These are phyloP conservation scores for Macheiramphus alcinus DNA, from an alignment of 2,113 vertebrate species.

Conservation along the genomic window DNA sequence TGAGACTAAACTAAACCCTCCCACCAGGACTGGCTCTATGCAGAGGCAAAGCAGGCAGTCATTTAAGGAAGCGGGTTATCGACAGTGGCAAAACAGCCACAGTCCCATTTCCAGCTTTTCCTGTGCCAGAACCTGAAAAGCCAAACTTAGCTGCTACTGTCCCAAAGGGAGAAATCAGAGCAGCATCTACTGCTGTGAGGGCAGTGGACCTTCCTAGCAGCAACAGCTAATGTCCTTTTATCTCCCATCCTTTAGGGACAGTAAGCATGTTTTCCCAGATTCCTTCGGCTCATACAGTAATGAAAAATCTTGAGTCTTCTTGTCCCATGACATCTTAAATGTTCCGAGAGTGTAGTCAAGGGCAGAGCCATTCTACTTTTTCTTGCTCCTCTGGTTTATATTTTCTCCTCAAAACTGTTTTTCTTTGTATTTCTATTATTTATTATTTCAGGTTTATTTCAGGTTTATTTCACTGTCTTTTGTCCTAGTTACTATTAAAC, in stretches of 20 bases:
- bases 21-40: not conserved
- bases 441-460: not conserved
- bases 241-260: not conserved
- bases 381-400: not conserved
- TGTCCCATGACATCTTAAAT: not conserved
- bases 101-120: slow-evolving; percentile 19
- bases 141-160: not conserved
- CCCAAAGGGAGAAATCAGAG: not conserved
- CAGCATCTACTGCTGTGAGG: not conserved
- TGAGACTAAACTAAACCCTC: not conserved
- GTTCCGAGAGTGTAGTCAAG: not conserved
- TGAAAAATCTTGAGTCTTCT: not conserved
- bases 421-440: not conserved
- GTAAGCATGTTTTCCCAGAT: not conserved
- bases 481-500: not conserved
- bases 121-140: not conserved
- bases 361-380: not conserved
- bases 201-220: not conserved
- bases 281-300: not conserved
- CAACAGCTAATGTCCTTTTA: not conserved
- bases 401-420: not conserved
- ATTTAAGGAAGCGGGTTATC: not conserved
- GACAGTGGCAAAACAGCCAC: not conserved
- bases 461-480: not conserved
- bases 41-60: not conserved